Evolutionary conservation across 2,888 invertebrate species (phyloP).

Genomic region (Phanerotoma sp.): DNA sequence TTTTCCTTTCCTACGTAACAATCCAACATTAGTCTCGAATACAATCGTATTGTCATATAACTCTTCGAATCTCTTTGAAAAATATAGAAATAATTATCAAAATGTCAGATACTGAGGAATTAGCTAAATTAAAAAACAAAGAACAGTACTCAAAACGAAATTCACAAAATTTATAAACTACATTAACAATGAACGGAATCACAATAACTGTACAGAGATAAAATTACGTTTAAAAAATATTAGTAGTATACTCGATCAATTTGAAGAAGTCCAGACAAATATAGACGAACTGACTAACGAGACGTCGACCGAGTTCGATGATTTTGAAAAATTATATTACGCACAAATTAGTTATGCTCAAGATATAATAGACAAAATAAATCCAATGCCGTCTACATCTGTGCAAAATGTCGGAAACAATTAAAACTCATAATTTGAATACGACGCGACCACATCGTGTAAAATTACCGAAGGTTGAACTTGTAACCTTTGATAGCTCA

Average conservation of each 20-base stretch:
- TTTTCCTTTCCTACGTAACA: too few species aligned
- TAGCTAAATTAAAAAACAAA: background rate
- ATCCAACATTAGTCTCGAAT: too few species aligned
- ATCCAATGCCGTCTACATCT: background rate
- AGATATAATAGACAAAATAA: background rate
- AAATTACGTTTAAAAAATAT: background rate
- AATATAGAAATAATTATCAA: too few species aligned
- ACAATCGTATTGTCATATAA: too few species aligned
- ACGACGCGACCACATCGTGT: too few species aligned
- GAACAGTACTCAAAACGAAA: background rate
- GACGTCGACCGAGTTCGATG: background rate
- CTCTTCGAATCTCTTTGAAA: too few species aligned
- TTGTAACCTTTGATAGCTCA: background rate
- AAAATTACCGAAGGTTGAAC: background rate
- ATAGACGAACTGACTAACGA: background rate
- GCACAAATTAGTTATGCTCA: background rate
- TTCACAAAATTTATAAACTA: background rate
- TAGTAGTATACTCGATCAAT: background rate
- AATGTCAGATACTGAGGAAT: background rate
- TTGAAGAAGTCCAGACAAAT: background rate
- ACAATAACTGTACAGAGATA: background rate
- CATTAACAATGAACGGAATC: background rate
- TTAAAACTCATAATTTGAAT: background rate
- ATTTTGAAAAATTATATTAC: background rate
- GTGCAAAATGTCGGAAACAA: background rate